A percentile compares a stretch with the other conserved stretches of the same genome.
Evolutionary conservation across 2,797 vertebrate species (phyloP).

Genomic region (Pipistrellus pygmaeus): DNA sequence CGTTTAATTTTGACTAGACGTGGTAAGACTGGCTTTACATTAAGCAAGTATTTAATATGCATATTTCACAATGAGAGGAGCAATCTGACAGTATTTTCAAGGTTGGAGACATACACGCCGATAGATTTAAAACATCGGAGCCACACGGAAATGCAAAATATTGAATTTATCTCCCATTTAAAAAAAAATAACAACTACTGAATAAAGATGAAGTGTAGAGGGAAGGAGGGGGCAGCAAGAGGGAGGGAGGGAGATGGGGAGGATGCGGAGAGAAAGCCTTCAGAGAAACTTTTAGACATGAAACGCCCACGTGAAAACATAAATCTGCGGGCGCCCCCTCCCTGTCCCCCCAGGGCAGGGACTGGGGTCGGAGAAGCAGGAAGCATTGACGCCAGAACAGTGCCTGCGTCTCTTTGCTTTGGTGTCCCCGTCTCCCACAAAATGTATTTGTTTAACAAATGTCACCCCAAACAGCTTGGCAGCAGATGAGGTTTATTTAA

Average conservation of each 20-base stretch:
- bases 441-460: conserved; percentile 83
- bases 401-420: neutral
- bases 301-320: neutral
- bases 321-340: neutral
- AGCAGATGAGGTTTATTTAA: conserved; percentile 84
- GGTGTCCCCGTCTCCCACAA: conserved; percentile 71
- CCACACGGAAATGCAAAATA: neutral
- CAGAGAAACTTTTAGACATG: neutral
- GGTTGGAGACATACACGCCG: neutral
- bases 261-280: neutral
- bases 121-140: neutral
- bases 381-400: neutral
- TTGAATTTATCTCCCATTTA: neutral
- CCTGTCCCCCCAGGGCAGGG: neutral
- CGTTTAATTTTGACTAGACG: conserved; percentile 18
- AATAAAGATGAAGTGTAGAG: neutral
- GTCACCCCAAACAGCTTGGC: conserved; percentile 78
- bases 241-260: no score
- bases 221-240: neutral
- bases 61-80: neutral
- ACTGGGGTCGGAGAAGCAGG: neutral
- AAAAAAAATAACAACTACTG: neutral
- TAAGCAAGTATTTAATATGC: neutral
- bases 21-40: neutral
- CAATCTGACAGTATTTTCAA: neutral